Conservation (phyloP, 2,113 vertebrate species). For the Scomber japonicus region DNA sequence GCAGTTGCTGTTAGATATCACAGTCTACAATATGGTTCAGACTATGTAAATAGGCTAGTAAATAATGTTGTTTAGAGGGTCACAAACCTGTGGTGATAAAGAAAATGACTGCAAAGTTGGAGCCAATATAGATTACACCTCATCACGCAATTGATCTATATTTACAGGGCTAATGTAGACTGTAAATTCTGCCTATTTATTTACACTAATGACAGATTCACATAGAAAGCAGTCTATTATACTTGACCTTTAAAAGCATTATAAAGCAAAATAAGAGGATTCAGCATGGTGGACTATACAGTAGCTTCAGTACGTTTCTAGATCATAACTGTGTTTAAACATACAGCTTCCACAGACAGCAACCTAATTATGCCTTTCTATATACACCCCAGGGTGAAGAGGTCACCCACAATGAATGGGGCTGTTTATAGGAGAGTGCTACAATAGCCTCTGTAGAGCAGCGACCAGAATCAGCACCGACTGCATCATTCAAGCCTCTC, state of each 20-base stretch:
- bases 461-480: constrained; percentile 39
- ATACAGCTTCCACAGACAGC: constrained; percentile 27
- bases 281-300: neutral
- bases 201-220: neutral
- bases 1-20: neutral
- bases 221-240: constrained; percentile 29
- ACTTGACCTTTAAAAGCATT: neutral
- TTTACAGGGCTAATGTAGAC: neutral
- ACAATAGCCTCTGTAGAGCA: constrained; percentile 56
- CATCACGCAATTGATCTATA: neutral
- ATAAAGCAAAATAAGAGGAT: constrained; percentile 20
- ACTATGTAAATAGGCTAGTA: neutral
- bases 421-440: constrained; percentile 36
- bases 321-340: constrained; percentile 30
- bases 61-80: neutral
- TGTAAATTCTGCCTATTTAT: constrained; percentile 8
- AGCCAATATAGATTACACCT: neutral
- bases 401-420: constrained; percentile 62
- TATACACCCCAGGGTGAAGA: constrained; percentile 57
- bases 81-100: neutral
- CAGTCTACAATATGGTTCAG: neutral
- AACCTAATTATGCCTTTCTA: constrained; percentile 48
- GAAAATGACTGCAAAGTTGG: neutral
- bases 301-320: constrained; percentile 55
- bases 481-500: constrained; percentile 42